Conservation (phyloP, 2,113 vertebrate species). For the Phyllostomus discolor region DNA sequence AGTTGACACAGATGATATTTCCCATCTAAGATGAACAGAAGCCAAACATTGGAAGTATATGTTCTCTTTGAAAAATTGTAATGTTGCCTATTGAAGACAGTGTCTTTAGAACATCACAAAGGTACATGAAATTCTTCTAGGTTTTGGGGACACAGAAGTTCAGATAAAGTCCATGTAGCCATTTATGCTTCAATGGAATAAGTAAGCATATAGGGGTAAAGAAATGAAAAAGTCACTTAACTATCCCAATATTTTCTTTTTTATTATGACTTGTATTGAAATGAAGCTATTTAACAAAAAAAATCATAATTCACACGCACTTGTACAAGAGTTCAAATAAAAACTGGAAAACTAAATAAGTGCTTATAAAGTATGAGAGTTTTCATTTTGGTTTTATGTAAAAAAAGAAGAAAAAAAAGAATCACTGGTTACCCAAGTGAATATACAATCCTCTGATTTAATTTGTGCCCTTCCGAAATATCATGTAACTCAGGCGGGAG, state of each 20-base stretch:
- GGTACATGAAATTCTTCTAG: neutral
- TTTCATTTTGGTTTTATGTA: neutral
- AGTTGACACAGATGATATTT: neutral
- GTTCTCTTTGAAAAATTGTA: neutral
- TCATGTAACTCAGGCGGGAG: rapidly evolving
- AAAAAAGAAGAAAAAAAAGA: neutral
- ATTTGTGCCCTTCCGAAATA: neutral
- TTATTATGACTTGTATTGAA: neutral
- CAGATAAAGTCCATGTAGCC: neutral
- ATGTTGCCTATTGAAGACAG: neutral
- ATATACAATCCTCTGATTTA: neutral
- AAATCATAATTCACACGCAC: neutral
- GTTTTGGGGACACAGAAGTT: neutral
- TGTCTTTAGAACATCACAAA: neutral
- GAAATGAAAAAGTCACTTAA: neutral
- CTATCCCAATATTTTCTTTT: neutral
- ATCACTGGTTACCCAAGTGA: neutral
- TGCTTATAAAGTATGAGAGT: neutral
- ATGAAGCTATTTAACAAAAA: neutral
- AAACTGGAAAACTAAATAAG: neutral
- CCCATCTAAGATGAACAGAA: neutral
- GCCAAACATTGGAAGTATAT: neutral
- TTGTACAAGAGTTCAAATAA: neutral
- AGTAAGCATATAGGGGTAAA: neutral
- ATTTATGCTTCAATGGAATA: neutral